These are phyloP conservation scores for Lacanobia oleracea DNA, from an alignment of 2,888 invertebrate genomes.

Conservation along the genomic window DNA sequence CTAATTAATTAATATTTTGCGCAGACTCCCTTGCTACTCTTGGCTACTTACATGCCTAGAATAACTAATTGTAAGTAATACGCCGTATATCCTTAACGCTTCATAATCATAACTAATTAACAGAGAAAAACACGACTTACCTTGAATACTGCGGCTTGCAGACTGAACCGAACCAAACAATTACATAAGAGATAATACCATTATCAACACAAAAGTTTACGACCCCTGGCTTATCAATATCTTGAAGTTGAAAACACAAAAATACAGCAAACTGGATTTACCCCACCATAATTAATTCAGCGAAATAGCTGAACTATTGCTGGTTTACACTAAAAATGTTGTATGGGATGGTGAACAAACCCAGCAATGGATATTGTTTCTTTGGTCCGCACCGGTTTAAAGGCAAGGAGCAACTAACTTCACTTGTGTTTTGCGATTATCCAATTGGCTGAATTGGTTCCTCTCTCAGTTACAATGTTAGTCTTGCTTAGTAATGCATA, in stretches of 20 bases:
- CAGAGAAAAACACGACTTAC: constrained; percentile 39
- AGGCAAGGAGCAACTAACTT: constrained; percentile 42
- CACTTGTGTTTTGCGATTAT: constrained; percentile 48
- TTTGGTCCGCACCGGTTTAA: too few relatives aligned
- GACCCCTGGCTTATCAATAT: constrained; percentile 70
- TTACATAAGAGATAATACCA: constrained; percentile 67
- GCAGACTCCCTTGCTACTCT: background rate
- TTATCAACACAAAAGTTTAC: constrained; percentile 75
- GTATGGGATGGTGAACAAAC: background rate
- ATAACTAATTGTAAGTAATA: background rate
- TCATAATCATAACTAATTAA: constrained; percentile 3
- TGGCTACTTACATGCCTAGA: too few relatives aligned
- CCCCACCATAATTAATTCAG: background rate
- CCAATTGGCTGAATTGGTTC: constrained; percentile 38
- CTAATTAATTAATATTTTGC: background rate
- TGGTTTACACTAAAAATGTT: background rate
- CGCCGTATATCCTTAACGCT: constrained; percentile 8
- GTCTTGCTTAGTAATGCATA: constrained; percentile 18
- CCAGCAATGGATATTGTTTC: background rate
- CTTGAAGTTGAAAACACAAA: constrained; percentile 9
- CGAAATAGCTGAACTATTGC: background rate
- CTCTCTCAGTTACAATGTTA: constrained; percentile 17
- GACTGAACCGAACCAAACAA: constrained; percentile 38
- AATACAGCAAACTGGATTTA: constrained; percentile 14
- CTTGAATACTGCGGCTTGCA: constrained; percentile 2